Percentiles rank a stretch among this genome's conserved stretches.
Conservation (phyloP, 2,888 invertebrate genomes). For the Octonoba sinensis region DNA sequence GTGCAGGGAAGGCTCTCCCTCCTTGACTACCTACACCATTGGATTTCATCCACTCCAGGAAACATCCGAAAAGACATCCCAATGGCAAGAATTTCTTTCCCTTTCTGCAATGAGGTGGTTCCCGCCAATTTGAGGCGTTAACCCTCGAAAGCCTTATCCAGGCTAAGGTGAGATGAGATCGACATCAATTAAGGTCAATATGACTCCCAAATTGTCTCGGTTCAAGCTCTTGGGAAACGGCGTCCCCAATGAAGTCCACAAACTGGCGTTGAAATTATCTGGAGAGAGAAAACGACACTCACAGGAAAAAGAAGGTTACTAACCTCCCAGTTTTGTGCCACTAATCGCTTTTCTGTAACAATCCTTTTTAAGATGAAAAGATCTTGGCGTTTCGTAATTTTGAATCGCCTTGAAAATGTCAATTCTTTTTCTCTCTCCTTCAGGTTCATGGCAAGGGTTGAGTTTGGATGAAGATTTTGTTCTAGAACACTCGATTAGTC, state of each 20-base stretch:
- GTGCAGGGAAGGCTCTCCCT: no score
- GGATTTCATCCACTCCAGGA: no score
- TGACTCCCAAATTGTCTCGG: slow-evolving; percentile 1
- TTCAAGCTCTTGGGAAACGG: background rate
- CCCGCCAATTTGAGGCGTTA: background rate
- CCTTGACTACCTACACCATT: no score
- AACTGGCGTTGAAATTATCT: background rate
- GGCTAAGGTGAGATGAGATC: slow-evolving; percentile 4
- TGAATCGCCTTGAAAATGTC: no score
- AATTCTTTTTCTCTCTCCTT: no score
- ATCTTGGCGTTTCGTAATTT: slow-evolving; percentile 20
- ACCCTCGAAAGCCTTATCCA: background rate
- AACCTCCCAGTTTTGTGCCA: slow-evolving; percentile 20
- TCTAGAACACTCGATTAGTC: no score
- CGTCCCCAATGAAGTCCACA: no score
- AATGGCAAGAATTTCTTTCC: background rate
- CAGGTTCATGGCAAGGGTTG: no score
- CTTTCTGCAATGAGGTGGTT: background rate
- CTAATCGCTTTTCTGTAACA: slow-evolving; percentile 3
- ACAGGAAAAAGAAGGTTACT: slow-evolving; percentile 25
- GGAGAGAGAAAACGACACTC: background rate
- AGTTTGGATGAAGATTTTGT: no score
- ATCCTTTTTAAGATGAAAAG: slow-evolving; percentile 2
- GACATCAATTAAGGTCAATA: slow-evolving; percentile 14
- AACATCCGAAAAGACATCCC: background rate